A percentile compares a stretch with the other conserved stretches of the same genome.
Conservation (phyloP, 2,888 invertebrate species). For the Colostygia pectinataria region DNA sequence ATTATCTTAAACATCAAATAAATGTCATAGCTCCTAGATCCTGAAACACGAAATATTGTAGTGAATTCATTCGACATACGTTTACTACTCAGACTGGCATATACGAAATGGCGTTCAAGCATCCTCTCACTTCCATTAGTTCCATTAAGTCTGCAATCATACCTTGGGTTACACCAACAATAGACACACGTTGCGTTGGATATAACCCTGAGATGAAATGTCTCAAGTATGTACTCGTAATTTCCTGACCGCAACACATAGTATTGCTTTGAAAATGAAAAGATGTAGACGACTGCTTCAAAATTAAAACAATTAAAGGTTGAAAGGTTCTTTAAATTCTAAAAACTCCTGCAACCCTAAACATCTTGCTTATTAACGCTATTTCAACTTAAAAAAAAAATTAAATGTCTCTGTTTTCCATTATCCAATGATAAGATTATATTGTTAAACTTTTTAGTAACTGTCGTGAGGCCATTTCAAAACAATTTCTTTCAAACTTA, state of each 20-base stretch:
- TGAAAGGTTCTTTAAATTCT: too few relatives aligned
- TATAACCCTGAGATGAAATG: conserved; percentile 25
- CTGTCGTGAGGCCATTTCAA: too few relatives aligned
- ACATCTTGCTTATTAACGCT: too few relatives aligned
- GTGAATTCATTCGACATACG: conserved; percentile 12
- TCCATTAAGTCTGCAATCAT: conserved; percentile 23
- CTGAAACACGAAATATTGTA: conserved; percentile 2
- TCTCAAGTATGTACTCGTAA: conserved; percentile 26
- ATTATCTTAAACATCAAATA: not conserved
- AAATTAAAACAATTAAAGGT: conserved; percentile 2
- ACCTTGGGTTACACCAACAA: conserved; percentile 22
- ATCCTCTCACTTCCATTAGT: conserved; percentile 25
- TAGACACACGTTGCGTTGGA: conserved; percentile 14
- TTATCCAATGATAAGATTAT: too few relatives aligned
- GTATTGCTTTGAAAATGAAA: conserved; percentile 11
- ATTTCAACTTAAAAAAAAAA: too few relatives aligned
- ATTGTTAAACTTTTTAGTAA: too few relatives aligned
- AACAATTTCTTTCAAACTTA: too few relatives aligned
- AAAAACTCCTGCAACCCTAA: too few relatives aligned
- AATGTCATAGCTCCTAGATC: not conserved
- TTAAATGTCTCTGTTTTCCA: too few relatives aligned
- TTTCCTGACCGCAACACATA: conserved; percentile 18
- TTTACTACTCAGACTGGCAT: conserved; percentile 1
- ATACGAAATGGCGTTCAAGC: conserved; percentile 9
- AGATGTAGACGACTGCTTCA: conserved; percentile 6